Evolutionary conservation across 2,113 vertebrate genomes (phyloP).

Genomic region (Lucifuga dentata): DNA sequence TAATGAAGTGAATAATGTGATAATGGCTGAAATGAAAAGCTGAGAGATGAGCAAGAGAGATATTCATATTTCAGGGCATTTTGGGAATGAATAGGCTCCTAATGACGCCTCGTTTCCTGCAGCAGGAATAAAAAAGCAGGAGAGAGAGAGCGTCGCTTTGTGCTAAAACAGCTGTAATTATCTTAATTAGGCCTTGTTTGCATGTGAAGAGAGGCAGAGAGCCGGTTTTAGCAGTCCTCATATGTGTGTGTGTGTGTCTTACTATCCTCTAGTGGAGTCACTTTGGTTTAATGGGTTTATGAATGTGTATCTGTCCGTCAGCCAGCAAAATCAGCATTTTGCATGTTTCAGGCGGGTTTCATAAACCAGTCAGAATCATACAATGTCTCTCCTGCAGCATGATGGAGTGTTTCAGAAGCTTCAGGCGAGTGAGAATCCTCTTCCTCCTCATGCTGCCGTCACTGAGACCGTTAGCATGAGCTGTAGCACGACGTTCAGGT

Average conservation of each 20-base stretch:
- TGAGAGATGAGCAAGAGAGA: constrained; percentile 11
- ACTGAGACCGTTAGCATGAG: no score
- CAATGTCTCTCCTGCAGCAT: no score
- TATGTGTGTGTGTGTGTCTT: constrained; percentile 5
- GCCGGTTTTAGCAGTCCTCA: constrained; percentile 31
- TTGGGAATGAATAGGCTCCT: constrained; percentile 58
- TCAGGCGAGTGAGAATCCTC: no score
- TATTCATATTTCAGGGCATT: constrained; percentile 43
- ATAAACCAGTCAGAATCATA: no score
- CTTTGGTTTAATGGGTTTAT: constrained; percentile 14
- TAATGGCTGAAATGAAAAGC: constrained; percentile 5
- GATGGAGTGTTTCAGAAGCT: no score
- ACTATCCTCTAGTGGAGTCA: constrained; percentile 41
- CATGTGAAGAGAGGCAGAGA: constrained; percentile 60
- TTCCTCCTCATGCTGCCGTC: no score
- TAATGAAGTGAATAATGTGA: constrained; percentile 26
- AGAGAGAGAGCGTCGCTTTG: constrained; percentile 43
- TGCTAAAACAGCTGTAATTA: constrained; percentile 73
- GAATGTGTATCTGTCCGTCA: constrained; percentile 10
- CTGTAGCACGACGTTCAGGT: no score
- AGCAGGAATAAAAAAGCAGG: constrained; percentile 11
- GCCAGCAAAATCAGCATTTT: no score
- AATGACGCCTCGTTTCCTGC: constrained; percentile 63
- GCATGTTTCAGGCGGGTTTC: no score
- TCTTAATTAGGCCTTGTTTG: constrained; percentile 77